A percentile compares a stretch with the other conserved stretches of the same genome.
Evolutionary conservation across 2,113 vertebrate species (phyloP).

Genomic region (Dicrurus megarhynchus): DNA sequence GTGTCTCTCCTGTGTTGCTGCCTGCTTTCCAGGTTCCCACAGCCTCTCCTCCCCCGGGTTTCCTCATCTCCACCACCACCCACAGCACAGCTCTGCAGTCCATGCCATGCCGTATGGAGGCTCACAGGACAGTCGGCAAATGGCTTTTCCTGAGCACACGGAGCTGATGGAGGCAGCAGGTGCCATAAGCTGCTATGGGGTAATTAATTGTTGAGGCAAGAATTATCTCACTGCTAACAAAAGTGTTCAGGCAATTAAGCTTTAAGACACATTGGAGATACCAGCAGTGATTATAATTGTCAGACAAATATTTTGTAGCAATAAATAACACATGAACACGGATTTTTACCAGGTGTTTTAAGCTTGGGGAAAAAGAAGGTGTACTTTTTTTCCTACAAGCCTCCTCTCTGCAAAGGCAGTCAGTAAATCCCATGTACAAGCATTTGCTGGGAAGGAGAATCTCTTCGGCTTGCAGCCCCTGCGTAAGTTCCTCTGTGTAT

Average conservation of each 20-base stretch:
- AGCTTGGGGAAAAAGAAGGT: neutral
- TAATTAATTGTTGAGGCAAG: neutral
- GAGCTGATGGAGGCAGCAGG: neutral
- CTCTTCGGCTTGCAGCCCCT: neutral
- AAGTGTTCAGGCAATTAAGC: neutral
- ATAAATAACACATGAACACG: neutral
- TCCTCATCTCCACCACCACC: neutral
- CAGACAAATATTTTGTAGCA: neutral
- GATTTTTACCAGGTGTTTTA: neutral
- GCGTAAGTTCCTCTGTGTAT: neutral
- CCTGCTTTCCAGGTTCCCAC: neutral
- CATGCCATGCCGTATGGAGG: accelerated
- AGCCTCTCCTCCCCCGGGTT: neutral
- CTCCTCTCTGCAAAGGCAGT: neutral
- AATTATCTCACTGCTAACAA: neutral
- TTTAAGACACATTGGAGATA: neutral
- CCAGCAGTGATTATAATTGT: neutral
- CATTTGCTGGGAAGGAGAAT: neutral
- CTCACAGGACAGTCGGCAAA: neutral
- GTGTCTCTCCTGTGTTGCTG: neutral
- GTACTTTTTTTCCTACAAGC: neutral
- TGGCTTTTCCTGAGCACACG: neutral
- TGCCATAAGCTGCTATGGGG: neutral
- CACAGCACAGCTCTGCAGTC: neutral
- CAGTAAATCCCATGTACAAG: neutral